Conservation (phyloP, 2,797 vertebrate species). For the Enteromius radiatus region DNA sequence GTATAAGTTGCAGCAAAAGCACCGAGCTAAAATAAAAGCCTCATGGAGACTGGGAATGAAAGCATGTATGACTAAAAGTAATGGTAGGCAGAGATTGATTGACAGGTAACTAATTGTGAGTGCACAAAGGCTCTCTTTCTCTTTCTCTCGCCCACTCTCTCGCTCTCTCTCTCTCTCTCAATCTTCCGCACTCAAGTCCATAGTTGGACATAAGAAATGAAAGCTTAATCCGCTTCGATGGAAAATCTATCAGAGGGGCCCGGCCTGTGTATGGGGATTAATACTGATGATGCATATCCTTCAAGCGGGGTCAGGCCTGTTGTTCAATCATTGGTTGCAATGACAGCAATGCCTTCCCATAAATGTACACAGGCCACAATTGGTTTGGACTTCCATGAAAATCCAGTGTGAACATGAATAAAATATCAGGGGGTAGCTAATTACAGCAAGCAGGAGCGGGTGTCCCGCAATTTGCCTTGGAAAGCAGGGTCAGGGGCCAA, state of each 20-base stretch:
- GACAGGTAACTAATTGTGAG: conserved; percentile 64
- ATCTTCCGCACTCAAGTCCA: conserved; percentile 63
- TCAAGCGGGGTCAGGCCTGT: conserved; percentile 67
- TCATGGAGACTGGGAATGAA: background rate
- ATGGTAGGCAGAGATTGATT: conserved; percentile 20
- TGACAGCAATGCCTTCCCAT: conserved; percentile 61
- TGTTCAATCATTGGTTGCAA: conserved; percentile 71
- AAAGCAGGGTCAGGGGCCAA: conserved; percentile 36
- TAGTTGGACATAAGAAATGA: conserved; percentile 73
- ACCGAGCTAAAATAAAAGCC: conserved; percentile 44
- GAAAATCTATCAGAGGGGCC: conserved; percentile 74
- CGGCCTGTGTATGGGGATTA: conserved; percentile 69
- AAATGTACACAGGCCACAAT: conserved; percentile 56
- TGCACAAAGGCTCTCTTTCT: conserved; percentile 64
- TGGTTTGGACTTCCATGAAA: conserved; percentile 57
- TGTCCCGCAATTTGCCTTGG: conserved; percentile 39
- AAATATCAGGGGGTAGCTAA: conserved; percentile 60
- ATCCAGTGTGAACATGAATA: conserved; percentile 63
- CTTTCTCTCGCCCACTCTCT: conserved; percentile 32
- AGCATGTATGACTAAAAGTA: conserved; percentile 17
- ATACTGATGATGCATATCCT: conserved; percentile 77
- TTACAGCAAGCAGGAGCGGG: conserved; percentile 53
- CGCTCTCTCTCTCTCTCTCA: conserved; percentile 7
- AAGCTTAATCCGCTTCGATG: conserved; percentile 78
- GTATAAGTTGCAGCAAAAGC: conserved; percentile 48